A percentile compares a stretch with the other conserved stretches of the same genome.
These are phyloP conservation scores for Rhodinocichla rosea DNA, from an alignment of 2,113 vertebrate genomes.

Conservation along the genomic window DNA sequence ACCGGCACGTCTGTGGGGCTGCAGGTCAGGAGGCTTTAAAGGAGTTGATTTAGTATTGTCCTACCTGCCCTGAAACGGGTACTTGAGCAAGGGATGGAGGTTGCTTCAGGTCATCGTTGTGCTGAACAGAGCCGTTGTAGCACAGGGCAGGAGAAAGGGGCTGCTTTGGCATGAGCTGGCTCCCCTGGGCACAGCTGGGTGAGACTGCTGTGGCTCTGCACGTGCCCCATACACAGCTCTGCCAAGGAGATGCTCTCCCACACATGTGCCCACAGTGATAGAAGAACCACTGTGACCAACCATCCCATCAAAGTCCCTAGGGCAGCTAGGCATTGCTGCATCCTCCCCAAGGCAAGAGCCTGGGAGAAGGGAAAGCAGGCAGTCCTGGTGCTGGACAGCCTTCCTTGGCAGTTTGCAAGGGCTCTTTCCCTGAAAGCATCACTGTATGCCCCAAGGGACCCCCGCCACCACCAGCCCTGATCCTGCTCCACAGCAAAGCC, in stretches of 20 bases:
- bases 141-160: neutral
- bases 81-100: conserved; percentile 16
- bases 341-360: neutral
- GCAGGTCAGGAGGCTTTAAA: conserved; percentile 1
- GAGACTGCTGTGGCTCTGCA: neutral
- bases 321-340: neutral
- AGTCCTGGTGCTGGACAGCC: neutral
- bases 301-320: neutral
- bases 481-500: neutral
- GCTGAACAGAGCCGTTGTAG: conserved; percentile 17
- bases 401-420: neutral
- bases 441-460: neutral
- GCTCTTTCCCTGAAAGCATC: neutral
- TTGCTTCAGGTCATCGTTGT: neutral
- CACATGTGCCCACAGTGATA: neutral
- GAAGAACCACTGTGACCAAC: neutral
- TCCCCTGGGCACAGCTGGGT: neutral
- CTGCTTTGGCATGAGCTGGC: neutral
- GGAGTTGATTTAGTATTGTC: conserved; percentile 49
- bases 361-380: neutral
- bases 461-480: neutral
- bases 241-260: neutral
- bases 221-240: neutral
- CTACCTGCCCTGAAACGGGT: conserved; percentile 10
- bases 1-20: neutral